Evolutionary conservation across 2,888 invertebrate species (phyloP), one percentile per base, ranked within the genome.

Genomic region (Mesochorus sp.): DNA sequence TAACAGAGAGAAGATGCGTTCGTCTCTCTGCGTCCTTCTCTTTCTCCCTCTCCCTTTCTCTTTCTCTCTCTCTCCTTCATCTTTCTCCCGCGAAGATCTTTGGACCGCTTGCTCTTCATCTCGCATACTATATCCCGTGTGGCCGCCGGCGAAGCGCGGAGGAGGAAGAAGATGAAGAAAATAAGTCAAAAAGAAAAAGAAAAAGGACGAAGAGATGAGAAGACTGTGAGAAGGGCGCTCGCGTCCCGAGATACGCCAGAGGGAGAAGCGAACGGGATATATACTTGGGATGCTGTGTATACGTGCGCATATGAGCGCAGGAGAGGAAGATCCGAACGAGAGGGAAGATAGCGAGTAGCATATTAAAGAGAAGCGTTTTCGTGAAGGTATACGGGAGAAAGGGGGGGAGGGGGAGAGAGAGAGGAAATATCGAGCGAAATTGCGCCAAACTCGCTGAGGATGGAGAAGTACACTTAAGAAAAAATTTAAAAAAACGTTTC

Each of bases 121-220:
- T 47, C 57, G 17, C 26, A 47, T 37, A 64, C 47, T 47, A 34
- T 51, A 57, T 37, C 70, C 78, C 78, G 19, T 31, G 59, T 71
- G 78, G 78, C 51, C 77, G 76, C 55, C 72, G 70, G 75, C 76
- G 64, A 57, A 49, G 55, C 64, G 66, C 47, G 62, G 71, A 67
- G 70, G 75, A 73, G 68, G 70, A 75, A 73, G 76, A 75, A 49
- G 73, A 67, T 31, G 74, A 61, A 34, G 79, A 66, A 21, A 80
- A 51, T 17, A n/a, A n/a, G n/a, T n/a, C n/a, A n/a, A n/a, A n/a
- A n/a, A n/a, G n/a, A n/a, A n/a, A n/a, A n/a, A 51, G 42, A 26
- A 42, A 31, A 24, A 8, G 21, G 34, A n/a, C n/a, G 42, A 64
- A 57, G 44, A 71, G 70, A 51, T 17, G 71, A 71, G 71, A n/a